A percentile compares a stretch with the other conserved stretches of the same genome.
Conservation (phyloP, 2,113 vertebrate species). For the Hirundichthys speculiger region DNA sequence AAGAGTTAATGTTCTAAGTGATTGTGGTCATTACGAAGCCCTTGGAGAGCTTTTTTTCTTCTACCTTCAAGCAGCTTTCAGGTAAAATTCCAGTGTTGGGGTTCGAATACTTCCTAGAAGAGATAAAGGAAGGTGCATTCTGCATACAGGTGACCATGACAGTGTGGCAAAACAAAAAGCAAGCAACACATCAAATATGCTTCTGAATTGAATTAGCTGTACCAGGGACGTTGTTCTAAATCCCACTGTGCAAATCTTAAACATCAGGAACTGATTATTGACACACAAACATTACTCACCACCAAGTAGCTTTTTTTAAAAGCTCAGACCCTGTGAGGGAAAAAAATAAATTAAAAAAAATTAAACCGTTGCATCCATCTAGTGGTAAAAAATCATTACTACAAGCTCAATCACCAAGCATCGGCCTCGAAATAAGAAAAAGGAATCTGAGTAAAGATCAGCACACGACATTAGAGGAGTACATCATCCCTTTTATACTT, state of each 20-base stretch:
- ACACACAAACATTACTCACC: no score
- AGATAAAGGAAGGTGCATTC: background rate
- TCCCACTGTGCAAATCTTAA: background rate
- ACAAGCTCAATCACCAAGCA: slow-evolving; percentile 10
- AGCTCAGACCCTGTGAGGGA: no score
- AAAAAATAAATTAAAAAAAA: background rate
- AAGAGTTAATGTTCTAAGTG: no score
- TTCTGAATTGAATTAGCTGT: background rate
- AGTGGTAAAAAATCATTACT: slow-evolving; percentile 41
- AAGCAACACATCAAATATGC: background rate
- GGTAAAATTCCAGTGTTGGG: slow-evolving; percentile 7
- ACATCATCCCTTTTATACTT: slow-evolving; percentile 4
- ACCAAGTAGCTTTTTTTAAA: background rate
- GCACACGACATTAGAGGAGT: background rate
- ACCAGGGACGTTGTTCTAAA: background rate
- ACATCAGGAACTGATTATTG: no score
- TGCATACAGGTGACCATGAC: background rate
- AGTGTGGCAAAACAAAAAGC: slow-evolving; percentile 6
- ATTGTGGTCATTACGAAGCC: background rate
- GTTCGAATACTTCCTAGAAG: background rate
- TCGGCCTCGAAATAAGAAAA: background rate
- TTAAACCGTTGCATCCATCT: slow-evolving; percentile 27
- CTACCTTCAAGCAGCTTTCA: background rate
- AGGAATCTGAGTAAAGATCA: background rate
- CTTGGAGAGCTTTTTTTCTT: background rate